Percentiles rank a stretch among this genome's conserved stretches.
Evolutionary conservation across 2,888 invertebrate genomes (phyloP).

Genomic region (Platycheirus albimanus): DNA sequence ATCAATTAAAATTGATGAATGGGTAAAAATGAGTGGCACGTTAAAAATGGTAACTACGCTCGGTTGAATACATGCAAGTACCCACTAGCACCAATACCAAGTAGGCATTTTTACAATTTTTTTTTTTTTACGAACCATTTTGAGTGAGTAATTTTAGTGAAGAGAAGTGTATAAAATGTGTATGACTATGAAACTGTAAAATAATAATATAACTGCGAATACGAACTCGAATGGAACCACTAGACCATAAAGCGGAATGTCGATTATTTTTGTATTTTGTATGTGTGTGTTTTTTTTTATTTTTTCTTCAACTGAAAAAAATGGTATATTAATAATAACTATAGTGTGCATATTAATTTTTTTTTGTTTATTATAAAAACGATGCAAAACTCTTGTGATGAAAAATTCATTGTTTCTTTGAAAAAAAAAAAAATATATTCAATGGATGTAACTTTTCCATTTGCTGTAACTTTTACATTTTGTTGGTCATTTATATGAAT

Average conservation of each 20-base stretch:
- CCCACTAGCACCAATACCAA: background rate
- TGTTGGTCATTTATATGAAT: no score
- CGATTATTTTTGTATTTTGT: slow-evolving; percentile 25
- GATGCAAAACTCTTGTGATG: background rate
- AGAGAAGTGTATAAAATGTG: slow-evolving; percentile 23
- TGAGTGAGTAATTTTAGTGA: slow-evolving; percentile 52
- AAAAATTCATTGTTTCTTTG: background rate
- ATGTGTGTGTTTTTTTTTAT: no score
- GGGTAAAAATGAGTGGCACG: slow-evolving; percentile 48
- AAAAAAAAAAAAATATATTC: background rate
- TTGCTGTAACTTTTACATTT: background rate
- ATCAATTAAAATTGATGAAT: slow-evolving; percentile 73
- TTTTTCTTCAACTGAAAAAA: slow-evolving; percentile 1
- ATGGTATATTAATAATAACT: slow-evolving; percentile 24
- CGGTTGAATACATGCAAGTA: slow-evolving; percentile 25
- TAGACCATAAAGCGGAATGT: slow-evolving; percentile 34
- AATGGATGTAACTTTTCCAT: background rate
- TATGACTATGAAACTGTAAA: slow-evolving; percentile 24
- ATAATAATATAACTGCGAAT: slow-evolving; percentile 34
- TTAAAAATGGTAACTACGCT: slow-evolving; percentile 39
- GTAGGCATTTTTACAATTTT: background rate
- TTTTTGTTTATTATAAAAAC: background rate
- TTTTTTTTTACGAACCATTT: slow-evolving; percentile 53
- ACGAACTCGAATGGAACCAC: slow-evolving; percentile 9
- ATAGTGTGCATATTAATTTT: background rate